phyloP scores from a whole-genome alignment of 2,888 invertebrate genomes.

The Pammene fasciana region DNA sequence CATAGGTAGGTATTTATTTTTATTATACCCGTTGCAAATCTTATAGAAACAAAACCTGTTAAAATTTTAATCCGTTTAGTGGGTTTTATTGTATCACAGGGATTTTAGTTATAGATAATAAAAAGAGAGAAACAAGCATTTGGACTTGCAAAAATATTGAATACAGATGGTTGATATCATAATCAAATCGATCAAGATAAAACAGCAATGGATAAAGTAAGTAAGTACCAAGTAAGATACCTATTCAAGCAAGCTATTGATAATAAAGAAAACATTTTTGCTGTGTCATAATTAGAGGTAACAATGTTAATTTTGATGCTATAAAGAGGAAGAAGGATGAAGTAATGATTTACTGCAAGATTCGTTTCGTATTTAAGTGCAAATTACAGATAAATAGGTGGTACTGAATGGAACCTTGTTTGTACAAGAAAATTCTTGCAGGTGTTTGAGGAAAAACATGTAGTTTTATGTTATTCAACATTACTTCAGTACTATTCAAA shows the following conservation, averaged over 20 bases:
- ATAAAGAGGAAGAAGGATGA: background rate
- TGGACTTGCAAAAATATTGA: constrained; percentile 2
- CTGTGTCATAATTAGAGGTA: background rate
- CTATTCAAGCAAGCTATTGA: background rate
- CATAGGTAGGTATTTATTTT: background rate
- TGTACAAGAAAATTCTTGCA: background rate
- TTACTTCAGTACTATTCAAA: no score
- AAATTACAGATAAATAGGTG: background rate
- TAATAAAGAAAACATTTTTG: background rate
- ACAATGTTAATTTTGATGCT: background rate
- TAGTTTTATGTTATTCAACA: background rate
- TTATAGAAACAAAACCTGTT: constrained; percentile 6
- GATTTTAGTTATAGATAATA: background rate
- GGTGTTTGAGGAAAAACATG: background rate
- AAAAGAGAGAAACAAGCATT: background rate
- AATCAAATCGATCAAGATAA: background rate
- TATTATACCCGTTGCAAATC: constrained; percentile 16
- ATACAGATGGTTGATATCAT: background rate
- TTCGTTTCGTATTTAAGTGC: background rate
- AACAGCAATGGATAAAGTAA: background rate
- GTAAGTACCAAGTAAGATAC: background rate
- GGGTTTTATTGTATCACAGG: constrained; percentile 1
- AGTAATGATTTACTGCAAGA: background rate
- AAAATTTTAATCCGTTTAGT: background rate
- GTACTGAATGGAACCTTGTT: background rate